phyloP scores from a whole-genome alignment of 2,113 vertebrate species.

The Daboia siamensis region DNA sequence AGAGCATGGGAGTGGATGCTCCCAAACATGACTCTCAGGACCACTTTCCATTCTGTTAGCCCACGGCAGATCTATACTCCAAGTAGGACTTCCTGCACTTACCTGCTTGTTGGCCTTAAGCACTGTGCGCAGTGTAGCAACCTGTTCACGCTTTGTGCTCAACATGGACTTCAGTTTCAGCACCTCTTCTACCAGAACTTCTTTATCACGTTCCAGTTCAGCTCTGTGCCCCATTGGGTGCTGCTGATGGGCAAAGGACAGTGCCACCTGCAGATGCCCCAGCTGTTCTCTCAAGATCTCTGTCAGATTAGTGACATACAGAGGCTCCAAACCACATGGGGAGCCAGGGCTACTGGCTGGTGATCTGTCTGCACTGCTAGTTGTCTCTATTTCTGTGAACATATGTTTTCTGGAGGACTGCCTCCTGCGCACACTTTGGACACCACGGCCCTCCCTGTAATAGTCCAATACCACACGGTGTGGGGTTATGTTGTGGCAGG shows the following conservation, averaged over 20 bases:
- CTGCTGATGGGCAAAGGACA: slow-evolving; percentile 75
- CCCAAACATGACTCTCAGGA: neutral
- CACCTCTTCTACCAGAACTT: slow-evolving; percentile 78
- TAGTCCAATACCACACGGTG: slow-evolving; percentile 80
- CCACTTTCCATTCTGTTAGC: neutral
- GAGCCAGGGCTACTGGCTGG: slow-evolving; percentile 67
- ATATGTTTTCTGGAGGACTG: slow-evolving; percentile 62
- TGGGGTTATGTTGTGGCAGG: slow-evolving; percentile 79
- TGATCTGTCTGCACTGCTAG: slow-evolving; percentile 59
- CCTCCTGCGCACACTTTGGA: slow-evolving; percentile 58
- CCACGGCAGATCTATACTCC: neutral
- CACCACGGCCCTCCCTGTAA: slow-evolving; percentile 67
- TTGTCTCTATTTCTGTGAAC: slow-evolving; percentile 61
- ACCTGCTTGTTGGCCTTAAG: slow-evolving; percentile 88
- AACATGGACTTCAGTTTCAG: slow-evolving; percentile 82
- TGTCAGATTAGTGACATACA: slow-evolving; percentile 74
- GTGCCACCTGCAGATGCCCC: slow-evolving; percentile 80
- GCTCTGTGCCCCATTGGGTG: slow-evolving; percentile 63
- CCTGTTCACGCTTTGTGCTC: slow-evolving; percentile 85
- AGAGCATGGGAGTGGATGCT: neutral
- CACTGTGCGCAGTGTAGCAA: slow-evolving; percentile 83
- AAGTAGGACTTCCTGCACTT: neutral
- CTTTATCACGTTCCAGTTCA: slow-evolving; percentile 74
- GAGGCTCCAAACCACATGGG: slow-evolving; percentile 73
- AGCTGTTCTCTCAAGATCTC: slow-evolving; percentile 79